These are phyloP conservation scores for Papilio gigon DNA, from an alignment of 2,888 invertebrate species.

Conservation along the genomic window DNA sequence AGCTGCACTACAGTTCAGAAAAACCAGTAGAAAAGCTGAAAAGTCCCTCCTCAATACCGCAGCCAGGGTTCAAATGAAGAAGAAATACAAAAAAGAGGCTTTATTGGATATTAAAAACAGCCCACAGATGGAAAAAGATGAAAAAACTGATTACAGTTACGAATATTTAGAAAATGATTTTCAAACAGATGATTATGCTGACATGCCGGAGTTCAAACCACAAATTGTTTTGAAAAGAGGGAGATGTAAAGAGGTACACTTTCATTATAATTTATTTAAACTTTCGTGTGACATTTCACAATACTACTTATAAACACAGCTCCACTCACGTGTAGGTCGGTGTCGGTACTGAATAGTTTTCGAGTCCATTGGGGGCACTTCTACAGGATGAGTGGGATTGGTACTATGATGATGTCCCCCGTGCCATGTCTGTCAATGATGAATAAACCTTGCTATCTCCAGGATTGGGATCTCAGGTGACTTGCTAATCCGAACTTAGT, in stretches of 20 bases:
- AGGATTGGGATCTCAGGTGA: too few species aligned
- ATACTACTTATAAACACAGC: too few species aligned
- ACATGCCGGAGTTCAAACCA: not conserved
- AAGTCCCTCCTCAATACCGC: conserved; percentile 54
- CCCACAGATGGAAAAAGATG: conserved; percentile 38
- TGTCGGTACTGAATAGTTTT: too few species aligned
- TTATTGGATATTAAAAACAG: conserved; percentile 38
- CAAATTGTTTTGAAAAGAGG: conserved; percentile 45
- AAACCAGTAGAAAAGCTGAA: conserved; percentile 59
- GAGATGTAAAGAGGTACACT: conserved; percentile 37
- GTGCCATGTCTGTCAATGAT: too few species aligned
- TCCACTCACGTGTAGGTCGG: too few species aligned
- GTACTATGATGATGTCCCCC: too few species aligned
- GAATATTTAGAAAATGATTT: conserved; percentile 50
- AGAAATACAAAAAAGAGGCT: conserved; percentile 45
- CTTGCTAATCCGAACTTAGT: too few species aligned
- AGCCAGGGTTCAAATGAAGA: conserved; percentile 48
- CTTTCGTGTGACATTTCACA: too few species aligned
- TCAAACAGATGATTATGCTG: conserved; percentile 39
- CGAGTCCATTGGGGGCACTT: too few species aligned
- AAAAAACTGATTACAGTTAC: conserved; percentile 48
- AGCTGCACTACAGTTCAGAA: conserved; percentile 59
- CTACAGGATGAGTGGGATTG: too few species aligned
- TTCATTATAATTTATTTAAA: too few species aligned
- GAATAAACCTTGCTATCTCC: too few species aligned